Evolutionary conservation across 2,888 invertebrate species (phyloP), one percentile per base, ranked within the genome.

Genomic region (Silvanus unidentatus): DNA sequence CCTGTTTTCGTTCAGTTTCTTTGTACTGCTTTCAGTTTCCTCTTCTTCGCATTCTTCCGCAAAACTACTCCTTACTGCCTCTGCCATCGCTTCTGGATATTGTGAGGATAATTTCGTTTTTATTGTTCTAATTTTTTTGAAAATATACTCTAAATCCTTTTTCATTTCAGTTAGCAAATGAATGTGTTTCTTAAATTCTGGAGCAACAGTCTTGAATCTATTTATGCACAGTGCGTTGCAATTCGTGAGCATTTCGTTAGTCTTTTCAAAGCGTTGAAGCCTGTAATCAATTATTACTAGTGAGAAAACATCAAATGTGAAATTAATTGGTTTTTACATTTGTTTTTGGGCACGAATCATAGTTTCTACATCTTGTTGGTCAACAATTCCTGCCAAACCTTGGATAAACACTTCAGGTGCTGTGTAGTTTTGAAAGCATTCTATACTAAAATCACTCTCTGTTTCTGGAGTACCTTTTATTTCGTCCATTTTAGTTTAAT

Each of bases 231-330:
- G 71, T 12, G 91, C 88, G 70, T 96, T 96, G 68, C 97, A 97
- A 69, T 97, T 98, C 8, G 92, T 86, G 22, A 99, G 74, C 98
- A 98, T 99, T 75, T 99, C 98, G 65, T 98, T 99, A 0, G 98
- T 98, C 71, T 98, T 98, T 66, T 98, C 98, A 74, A 97, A 99
- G 43, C 97, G 79, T 62, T 92, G 90, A 16, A 98, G 70, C 91
- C 94, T 94, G 65, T 1, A 76, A 73, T 37, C 2, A 32, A 28
- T 8, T 28, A 28, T 28, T 28, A 8, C 6, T 6, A 28, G 28
- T 28, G n/a, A n/a, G n/a, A n/a, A n/a, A n/a, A n/a, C n/a, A n/a
- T n/a, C n/a, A n/a, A 8, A 10, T 28, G 28, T 28, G 9, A 8
- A 40, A 11, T 12, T 10, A 11, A 16, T 27, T 2, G 27, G 9